Percentiles rank a stretch among this genome's conserved stretches.
Conservation (phyloP, 2,113 vertebrate genomes). For the Ctenomys sociabilis region DNA sequence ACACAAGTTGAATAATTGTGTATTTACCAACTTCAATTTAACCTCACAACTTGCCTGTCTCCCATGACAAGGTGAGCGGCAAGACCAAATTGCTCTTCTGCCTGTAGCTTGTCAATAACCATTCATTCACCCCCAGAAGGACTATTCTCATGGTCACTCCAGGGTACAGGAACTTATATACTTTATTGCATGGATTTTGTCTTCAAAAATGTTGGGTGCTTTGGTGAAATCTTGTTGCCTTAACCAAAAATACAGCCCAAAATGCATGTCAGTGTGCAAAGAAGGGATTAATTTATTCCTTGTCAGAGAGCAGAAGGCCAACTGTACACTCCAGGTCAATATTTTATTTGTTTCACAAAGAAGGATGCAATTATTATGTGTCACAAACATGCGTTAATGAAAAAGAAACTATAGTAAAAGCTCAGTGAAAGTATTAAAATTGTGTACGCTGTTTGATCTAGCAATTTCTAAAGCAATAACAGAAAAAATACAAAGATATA, state of each 20-base stretch:
- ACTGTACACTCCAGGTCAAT: neutral
- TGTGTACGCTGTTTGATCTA: neutral
- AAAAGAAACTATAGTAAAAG: constrained; percentile 4
- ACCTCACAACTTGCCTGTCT: constrained; percentile 66
- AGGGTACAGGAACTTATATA: neutral
- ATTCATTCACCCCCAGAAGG: neutral
- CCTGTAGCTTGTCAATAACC: constrained; percentile 65
- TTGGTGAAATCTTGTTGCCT: neutral
- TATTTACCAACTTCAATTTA: constrained; percentile 83
- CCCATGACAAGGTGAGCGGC: constrained; percentile 69
- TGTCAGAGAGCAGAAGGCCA: neutral
- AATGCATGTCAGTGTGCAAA: neutral
- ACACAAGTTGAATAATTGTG: constrained; percentile 75
- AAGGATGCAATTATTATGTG: neutral
- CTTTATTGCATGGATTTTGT: neutral
- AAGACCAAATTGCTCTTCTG: constrained; percentile 28
- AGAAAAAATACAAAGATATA: neutral
- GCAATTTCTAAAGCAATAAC: neutral
- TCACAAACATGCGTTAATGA: neutral
- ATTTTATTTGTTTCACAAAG: neutral
- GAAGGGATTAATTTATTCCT: neutral
- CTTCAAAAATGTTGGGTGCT: neutral
- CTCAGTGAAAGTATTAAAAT: neutral
- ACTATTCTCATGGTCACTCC: neutral
- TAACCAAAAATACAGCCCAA: constrained; percentile 15